Evolutionary conservation across 1,140 invertebrate species (phyloP), one percentile per base, ranked within the genome.

Genomic region (Adoxophyes honmai): DNA sequence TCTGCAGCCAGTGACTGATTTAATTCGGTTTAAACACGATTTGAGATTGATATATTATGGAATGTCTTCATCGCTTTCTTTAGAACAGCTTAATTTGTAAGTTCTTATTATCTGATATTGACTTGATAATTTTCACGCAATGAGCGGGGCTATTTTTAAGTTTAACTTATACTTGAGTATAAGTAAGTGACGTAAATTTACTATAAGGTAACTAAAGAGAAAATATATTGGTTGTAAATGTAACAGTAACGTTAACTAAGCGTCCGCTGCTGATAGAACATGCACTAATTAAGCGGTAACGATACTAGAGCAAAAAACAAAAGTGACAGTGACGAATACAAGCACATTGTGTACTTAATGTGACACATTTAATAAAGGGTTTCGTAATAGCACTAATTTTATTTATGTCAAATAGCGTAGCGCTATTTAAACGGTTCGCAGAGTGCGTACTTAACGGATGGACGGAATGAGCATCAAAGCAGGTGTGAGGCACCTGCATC

Each of bases 1-100:
- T 82, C 71, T 83, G 81, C 79, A 82, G 73, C 67, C 81, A 73
- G 68, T 78, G 72, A 70, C 67, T 85, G 82, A 78, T 87, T 84
- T 86, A 86, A 86, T 86, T 80, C 78, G 74, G 70, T 73, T 70
- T 75, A 67, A 67, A 64, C 81, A 81, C 73, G 75, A 72, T 48
- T 64, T 62, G 44, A 59, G 51, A 34, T 64, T 70, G 66, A 73
- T 65, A 58, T 71, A 66, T 64, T 51, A 38, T 57, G 61, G 66
- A 57, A 78, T 60, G 72, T 77, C 77, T 81, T 76, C 70, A 81
- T 79, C 62, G 60, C 34, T 75, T 59, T 55, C 66, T 57, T 67
- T 59, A 55, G 64, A 59, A 52, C 14, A 51, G 18, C 38, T 64
- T 42, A 66, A 58, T 60, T 64, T 64, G 58, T 44, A 64, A 28